Evolutionary conservation across 2,113 vertebrate genomes (phyloP).

Genomic region (Suncus etruscus): DNA sequence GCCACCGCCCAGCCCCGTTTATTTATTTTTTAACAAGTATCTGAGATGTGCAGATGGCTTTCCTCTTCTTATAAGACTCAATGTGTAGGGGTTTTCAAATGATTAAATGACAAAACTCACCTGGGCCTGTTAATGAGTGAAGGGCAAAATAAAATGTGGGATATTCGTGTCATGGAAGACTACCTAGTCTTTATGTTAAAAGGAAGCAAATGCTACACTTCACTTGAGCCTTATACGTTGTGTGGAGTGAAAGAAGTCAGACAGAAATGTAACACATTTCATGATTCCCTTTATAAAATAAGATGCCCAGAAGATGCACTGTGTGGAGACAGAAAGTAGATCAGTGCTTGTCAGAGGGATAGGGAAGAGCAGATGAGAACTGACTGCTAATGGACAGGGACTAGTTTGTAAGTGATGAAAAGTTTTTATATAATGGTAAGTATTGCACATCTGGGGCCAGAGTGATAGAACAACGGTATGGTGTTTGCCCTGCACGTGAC

Average conservation of each 20-base stretch:
- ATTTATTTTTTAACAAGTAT: not conserved
- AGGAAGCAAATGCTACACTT: not conserved
- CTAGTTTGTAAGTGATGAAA: not conserved
- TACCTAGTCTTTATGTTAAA: not conserved
- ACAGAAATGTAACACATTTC: not conserved
- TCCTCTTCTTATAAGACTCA: not conserved
- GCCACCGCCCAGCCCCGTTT: too few relatives aligned
- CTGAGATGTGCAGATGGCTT: not conserved
- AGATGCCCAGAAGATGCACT: not conserved
- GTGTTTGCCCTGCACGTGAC: too few relatives aligned
- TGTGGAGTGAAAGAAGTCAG: slow-evolving; percentile 5
- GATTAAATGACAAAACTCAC: not conserved
- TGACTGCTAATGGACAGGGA: not conserved
- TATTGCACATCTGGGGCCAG: not conserved
- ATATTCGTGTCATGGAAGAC: not conserved
- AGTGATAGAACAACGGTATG: too few relatives aligned
- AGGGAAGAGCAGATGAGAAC: not conserved
- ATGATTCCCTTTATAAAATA: not conserved
- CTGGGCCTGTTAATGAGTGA: not conserved
- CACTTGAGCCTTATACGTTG: not conserved
- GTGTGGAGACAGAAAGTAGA: not conserved
- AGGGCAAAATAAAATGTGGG: slow-evolving; percentile 3
- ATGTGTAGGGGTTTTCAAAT: not conserved
- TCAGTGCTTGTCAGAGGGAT: not conserved
- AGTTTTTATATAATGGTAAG: not conserved